Base-by-base conservation (phyloP, 2,888 invertebrate species). In the Diarsia dahlii region DNA sequence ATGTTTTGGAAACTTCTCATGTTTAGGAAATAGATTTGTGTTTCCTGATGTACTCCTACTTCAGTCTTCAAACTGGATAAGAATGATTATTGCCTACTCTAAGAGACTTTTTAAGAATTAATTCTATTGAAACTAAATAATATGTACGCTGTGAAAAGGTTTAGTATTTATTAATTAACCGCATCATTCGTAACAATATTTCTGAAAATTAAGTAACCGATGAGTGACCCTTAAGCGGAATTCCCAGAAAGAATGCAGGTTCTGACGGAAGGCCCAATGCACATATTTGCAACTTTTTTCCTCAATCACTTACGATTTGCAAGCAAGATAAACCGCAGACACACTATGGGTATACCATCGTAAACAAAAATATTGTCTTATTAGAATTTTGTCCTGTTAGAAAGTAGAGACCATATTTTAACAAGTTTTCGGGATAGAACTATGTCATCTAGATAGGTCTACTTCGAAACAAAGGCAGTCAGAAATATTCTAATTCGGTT, bases 261-360 rank as follows among this genome's bases (percentile, higher is more conserved):
- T 28, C 28, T 46, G 67, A 13, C 74, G 12, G n/a, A 15, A 58
- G 6, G 15, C 34, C 15, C 48, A 28, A 56, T 56, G 73, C 39
- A 52, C 39, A 46, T 73, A 76, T 82, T 69, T 74, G 77, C 56
- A 52, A 54, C 12, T 28, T 54, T 82, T 82, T 85, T 83, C 85
- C 82, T 83, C 86, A 71, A 82, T 77, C 65, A 68, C 45, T n/a
- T 63, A 28, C 39, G 77, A 83, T 83, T 73, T n/a, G 64, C 56
- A 76, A n/a, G 56, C 39, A 50, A 82, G 82, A 85, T 82, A 85
- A 85, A 72, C 85, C 48, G 28, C 28, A 28, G 48, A 23, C 66
- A 60, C 20, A 62, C 34, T 52, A 48, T 58, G 28, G n/a, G 54
- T 6, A 48, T 48, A 50, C 34, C 45, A 58, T 70, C 46, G 77